Percentiles rank a stretch among this genome's conserved stretches.
Evolutionary conservation across 2,113 vertebrate species (phyloP).

Genomic region (Turdus rufiventris): DNA sequence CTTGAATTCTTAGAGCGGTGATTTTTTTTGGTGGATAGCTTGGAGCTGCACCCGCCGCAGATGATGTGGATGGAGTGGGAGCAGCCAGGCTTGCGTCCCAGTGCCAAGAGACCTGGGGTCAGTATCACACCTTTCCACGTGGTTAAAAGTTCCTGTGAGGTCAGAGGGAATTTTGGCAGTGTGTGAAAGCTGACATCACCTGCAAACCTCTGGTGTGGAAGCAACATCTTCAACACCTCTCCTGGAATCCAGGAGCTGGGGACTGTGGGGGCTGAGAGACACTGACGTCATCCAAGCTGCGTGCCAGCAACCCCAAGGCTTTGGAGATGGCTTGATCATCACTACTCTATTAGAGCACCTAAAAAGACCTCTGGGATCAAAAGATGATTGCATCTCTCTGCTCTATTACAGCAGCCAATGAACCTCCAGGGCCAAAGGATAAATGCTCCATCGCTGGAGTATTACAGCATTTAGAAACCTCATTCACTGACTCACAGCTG

Average conservation of each 20-base stretch:
- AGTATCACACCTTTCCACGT: not conserved
- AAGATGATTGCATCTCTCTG: constrained; percentile 46
- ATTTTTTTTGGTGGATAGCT: not conserved
- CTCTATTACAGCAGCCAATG: constrained; percentile 39
- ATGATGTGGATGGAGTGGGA: not conserved
- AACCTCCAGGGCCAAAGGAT: constrained; percentile 47
- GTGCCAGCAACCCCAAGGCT: constrained; percentile 21
- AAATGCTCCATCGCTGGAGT: constrained; percentile 21
- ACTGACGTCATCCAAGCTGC: not conserved
- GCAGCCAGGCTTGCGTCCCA: not conserved
- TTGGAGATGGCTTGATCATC: constrained; percentile 31
- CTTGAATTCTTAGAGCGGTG: not conserved
- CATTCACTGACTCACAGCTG: not conserved
- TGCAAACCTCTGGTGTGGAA: constrained; percentile 10
- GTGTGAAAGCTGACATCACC: not conserved
- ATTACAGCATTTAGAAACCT: constrained; percentile 12
- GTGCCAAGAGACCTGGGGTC: not conserved
- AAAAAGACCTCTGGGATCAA: constrained; percentile 42
- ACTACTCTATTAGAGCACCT: constrained; percentile 31
- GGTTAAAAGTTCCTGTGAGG: not conserved
- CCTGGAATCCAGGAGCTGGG: not conserved
- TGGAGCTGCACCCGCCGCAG: not conserved
- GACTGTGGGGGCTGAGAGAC: constrained; percentile 29
- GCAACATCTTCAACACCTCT: not conserved
- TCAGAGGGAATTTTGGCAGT: not conserved